Evolutionary conservation across 1,140 invertebrate species (phyloP), one percentile per base, ranked within the genome.

Genomic region (Heliothis subflexa): DNA sequence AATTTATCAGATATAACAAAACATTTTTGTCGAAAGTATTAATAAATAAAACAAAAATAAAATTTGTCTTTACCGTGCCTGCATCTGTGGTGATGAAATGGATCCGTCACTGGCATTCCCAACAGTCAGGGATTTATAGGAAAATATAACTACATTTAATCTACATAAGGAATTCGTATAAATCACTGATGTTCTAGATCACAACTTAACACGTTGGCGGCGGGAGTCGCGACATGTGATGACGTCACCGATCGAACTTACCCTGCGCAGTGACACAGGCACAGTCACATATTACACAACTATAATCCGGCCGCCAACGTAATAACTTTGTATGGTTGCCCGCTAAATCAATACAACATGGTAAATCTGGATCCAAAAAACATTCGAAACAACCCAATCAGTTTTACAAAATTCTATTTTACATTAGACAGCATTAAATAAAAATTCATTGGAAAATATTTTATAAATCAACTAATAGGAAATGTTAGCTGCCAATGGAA

Each of bases 331-430:
- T 25, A 25, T 25, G 4, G 5, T 25, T 49, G 62, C 62, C 40
- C 47, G 10, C 18, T 13, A 52, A 57, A 75, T 59, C 16, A 64
- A 62, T 45, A 66, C 16, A n/a, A 25, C 73, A 64, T 40, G 59
- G 33, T 74, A 62, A 75, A 75, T 75, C 73, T 75, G 73, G 73
- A 75, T 64, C 59, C 73, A 47, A 75, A 75, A 64, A 18, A 28
- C 7, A n/a, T 16, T 16, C 14, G 11, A 14, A 70, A 21, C 10
- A 28, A 28, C 5, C 33, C 33, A 70, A 2, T 62, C n/a, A 40
- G 7, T 16, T 40, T 12, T 18, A 10, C 12, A 55, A n/a, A 9
- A 21, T 16, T 21, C 18, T 11, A 18, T 16, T 16, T 7, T 18
- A 54, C 14, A 5, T 55, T 18, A 21, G 33, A 21, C 14, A 54